Conservation (phyloP, 2,888 invertebrate species). For the Timema podura region DNA sequence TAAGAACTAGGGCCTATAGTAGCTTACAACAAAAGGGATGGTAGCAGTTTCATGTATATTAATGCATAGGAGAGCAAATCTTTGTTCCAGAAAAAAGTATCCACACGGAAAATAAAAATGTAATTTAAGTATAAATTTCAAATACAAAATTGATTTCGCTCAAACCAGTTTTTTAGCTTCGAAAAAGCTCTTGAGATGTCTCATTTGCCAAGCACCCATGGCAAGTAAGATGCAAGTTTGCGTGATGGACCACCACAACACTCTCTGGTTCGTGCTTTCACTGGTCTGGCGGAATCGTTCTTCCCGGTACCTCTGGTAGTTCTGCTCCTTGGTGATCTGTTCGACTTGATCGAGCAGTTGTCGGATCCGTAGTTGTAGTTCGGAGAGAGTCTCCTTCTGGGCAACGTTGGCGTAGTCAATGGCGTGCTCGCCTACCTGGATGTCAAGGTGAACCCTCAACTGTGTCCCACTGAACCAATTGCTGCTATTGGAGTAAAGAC, state of each 20-base stretch:
- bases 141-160: slow-evolving; percentile 37
- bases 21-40: no score
- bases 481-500: slow-evolving; percentile 96
- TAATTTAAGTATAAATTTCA: no score
- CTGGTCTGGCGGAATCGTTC: slow-evolving; percentile 84
- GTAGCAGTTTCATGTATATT: no score
- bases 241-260: slow-evolving; percentile 94
- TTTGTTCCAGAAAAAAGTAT: no score
- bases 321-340: slow-evolving; percentile 99
- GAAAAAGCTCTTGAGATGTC: slow-evolving; percentile 97
- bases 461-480: slow-evolving; percentile 99
- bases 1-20: no score
- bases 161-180: slow-evolving; percentile 98
- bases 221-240: slow-evolving; percentile 85
- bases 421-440: slow-evolving; percentile 98
- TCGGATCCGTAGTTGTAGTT: slow-evolving; percentile 89
- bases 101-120: no score
- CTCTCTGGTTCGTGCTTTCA: slow-evolving; percentile 93
- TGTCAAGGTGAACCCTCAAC: slow-evolving; percentile 90
- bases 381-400: slow-evolving; percentile 94
- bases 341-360: slow-evolving; percentile 97
- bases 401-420: slow-evolving; percentile 97
- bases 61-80: no score
- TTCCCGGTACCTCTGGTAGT: slow-evolving; percentile 89
- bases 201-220: slow-evolving; percentile 99